Percentiles rank a stretch among this genome's conserved stretches.
Evolutionary conservation across 35 echinoderm and acorn worm species (phyloP).

Genomic region (Chiridota heheva): DNA sequence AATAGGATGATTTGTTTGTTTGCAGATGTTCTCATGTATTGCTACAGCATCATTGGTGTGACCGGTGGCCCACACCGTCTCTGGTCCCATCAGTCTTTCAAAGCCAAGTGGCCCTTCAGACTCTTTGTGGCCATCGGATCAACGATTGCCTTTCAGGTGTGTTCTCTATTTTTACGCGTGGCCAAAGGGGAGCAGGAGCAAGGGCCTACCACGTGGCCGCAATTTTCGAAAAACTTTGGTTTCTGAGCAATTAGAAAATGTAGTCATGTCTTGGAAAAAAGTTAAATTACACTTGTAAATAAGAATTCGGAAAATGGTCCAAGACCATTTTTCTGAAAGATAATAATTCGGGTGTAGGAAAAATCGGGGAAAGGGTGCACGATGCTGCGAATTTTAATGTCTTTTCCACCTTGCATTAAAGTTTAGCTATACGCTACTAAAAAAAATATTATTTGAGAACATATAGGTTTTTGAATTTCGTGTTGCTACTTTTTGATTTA

Average conservation of each 20-base stretch:
- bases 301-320: not conserved
- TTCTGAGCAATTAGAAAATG: not conserved
- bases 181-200: not conserved
- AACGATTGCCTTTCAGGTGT: not conserved
- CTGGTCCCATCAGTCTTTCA: constrained; percentile 74
- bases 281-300: not conserved
- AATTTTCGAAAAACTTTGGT: not conserved
- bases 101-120: constrained; percentile 63
- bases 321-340: not conserved
- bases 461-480: too few relatives aligned
- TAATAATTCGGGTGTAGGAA: too few relatives aligned
- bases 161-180: too few relatives aligned
- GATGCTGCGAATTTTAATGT: too few relatives aligned
- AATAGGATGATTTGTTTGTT: constrained; percentile 7
- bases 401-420: too few relatives aligned
- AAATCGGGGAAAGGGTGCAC: too few relatives aligned
- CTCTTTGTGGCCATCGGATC: constrained; percentile 43
- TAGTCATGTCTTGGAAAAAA: not conserved
- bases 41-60: constrained; percentile 45
- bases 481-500: too few relatives aligned
- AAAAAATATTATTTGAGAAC: too few relatives aligned
- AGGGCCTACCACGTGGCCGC: not conserved
- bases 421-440: too few relatives aligned
- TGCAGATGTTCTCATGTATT: constrained; percentile 51
- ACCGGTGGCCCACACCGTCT: constrained; percentile 80